Evolutionary conservation across 2,888 invertebrate genomes (phyloP), one percentile per base, ranked within the genome.

Genomic region (Xanthia togata): DNA sequence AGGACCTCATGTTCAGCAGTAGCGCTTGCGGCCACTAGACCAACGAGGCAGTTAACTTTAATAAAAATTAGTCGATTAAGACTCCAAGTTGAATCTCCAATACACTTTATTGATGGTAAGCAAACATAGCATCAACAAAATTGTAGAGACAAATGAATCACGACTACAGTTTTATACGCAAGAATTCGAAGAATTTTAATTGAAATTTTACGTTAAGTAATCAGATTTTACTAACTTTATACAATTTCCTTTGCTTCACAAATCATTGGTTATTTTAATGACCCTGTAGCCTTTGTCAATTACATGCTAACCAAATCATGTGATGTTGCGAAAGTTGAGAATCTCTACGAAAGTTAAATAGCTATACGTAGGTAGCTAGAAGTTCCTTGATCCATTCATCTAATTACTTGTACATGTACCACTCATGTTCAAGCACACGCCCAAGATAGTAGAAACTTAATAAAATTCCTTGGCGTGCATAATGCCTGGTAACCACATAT

Each of bases 121-220:
- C 26, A 59, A 59, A 57, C 23, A 14, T 57, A 68, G 44, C 38
- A 80, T 53, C 20, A 75, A 14, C 47, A 26, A 70, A 59, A 26
- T 57, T 62, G 17, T 70, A 62, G 50, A 53, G 44, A 26, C 41
- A 65, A 77, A 64, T 65, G 11, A 76, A 81, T 60, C 55, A 50
- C 17, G 41, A 59, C 59, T 55, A 47, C 53, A 26, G 31, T 82
- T 70, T 59, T 35, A 53, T 74, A 55, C 47, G 64, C 79, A 71
- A 79, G 50, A 62, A 63, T 70, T 72, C n/a, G 41, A 78, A 55
- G 78, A 74, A 74, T 74, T 82, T 70, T 82, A 78, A 82, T 82
- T 78, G 63, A 72, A 35, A 77, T 67, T 77, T 72, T 53, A 59
- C 57, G 67, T 82, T 70, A 67, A 62, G 72, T 73, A 73, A 81